phyloP scores from a whole-genome alignment of 2,888 invertebrate genomes.

The Eupithecia exiguata region DNA sequence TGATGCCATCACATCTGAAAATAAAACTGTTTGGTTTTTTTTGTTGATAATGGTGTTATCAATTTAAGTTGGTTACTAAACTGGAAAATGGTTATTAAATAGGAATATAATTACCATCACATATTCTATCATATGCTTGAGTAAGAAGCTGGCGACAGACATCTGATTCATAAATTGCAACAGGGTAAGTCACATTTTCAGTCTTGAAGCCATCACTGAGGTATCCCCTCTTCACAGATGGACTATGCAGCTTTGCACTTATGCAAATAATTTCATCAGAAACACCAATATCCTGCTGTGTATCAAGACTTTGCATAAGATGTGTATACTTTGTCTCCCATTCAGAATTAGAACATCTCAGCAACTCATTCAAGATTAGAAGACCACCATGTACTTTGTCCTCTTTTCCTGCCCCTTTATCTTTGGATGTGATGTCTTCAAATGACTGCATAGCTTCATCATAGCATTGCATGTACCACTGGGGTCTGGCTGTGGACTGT shows the following conservation, averaged over 20 bases:
- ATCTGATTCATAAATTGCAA: slow-evolving; percentile 91
- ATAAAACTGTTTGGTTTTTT: background rate
- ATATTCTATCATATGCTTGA: slow-evolving; percentile 92
- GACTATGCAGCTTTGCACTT: slow-evolving; percentile 84
- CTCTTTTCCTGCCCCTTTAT: slow-evolving; percentile 92
- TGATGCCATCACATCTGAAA: slow-evolving; percentile 90
- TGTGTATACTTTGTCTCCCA: slow-evolving; percentile 92
- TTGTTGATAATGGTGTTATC: background rate
- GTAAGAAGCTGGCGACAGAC: slow-evolving; percentile 92
- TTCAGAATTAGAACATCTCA: slow-evolving; percentile 93
- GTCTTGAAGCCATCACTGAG: slow-evolving; percentile 79
- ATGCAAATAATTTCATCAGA: slow-evolving; percentile 84
- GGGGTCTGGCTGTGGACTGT: slow-evolving; percentile 93
- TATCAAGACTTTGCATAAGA: slow-evolving; percentile 85
- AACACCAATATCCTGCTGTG: slow-evolving; percentile 74
- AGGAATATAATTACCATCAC: slow-evolving; percentile 74
- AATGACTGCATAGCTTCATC: slow-evolving; percentile 93
- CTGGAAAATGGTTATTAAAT: background rate
- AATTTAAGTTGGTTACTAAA: background rate
- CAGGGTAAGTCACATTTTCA: slow-evolving; percentile 80
- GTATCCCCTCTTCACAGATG: slow-evolving; percentile 82
- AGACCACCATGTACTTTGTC: slow-evolving; percentile 97
- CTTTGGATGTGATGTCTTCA: slow-evolving; percentile 86
- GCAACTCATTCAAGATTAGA: slow-evolving; percentile 95
- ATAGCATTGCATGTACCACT: slow-evolving; percentile 97